These are phyloP conservation scores for Anneissia japonica DNA, from an alignment of 35 echinoderm and acorn worm species.

Conservation along the genomic window DNA sequence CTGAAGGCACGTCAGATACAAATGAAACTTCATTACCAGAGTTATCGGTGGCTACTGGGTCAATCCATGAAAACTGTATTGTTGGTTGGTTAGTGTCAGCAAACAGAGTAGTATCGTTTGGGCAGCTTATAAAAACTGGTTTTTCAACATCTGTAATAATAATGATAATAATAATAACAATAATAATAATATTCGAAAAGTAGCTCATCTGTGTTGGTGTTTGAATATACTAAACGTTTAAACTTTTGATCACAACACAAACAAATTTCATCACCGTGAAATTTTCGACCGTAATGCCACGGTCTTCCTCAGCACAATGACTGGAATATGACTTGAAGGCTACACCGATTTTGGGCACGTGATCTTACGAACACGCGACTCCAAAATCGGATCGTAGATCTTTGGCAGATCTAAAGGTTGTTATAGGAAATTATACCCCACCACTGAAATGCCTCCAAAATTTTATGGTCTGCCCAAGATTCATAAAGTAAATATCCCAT, in stretches of 20 bases:
- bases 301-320: no score
- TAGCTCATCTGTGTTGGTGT: no score
- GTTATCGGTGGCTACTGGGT: neutral
- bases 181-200: neutral
- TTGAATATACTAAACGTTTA: no score
- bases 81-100: neutral
- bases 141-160: neutral
- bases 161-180: neutral
- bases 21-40: neutral
- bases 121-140: neutral
- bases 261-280: no score
- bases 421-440: slow-evolving; percentile 10
- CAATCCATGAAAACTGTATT: neutral
- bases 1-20: neutral
- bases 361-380: no score
- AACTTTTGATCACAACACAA: no score
- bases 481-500: neutral
- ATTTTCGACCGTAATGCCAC: no score
- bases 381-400: neutral
- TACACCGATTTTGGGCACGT: no score
- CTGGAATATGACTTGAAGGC: no score
- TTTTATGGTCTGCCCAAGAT: neutral
- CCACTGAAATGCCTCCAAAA: neutral
- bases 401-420: neutral
- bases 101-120: neutral